phyloP scores from a whole-genome alignment of 2,888 invertebrate genomes.

The Drosophila emarginata region DNA sequence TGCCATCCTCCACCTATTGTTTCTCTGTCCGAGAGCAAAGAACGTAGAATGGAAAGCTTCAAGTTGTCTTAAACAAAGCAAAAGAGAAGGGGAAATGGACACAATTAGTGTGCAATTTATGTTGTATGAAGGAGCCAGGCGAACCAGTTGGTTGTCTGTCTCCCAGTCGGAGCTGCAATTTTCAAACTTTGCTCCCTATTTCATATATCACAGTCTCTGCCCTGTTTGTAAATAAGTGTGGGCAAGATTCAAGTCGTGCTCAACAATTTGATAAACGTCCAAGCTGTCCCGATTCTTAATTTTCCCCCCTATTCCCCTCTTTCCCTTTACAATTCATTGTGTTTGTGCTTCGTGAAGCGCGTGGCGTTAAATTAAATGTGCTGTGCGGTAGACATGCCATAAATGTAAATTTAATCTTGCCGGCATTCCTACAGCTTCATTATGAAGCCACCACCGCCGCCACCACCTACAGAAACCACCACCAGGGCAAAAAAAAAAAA shows the following conservation, averaged over 20 bases:
- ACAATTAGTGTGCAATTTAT: constrained; percentile 78
- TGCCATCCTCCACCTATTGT: not conserved
- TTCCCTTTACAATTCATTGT: constrained; percentile 1
- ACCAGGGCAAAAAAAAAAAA: constrained; percentile 9
- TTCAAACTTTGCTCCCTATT: constrained; percentile 37
- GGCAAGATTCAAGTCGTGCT: constrained; percentile 21
- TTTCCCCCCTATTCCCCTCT: not conserved
- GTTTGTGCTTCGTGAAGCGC: constrained; percentile 43
- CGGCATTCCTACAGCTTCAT: constrained; percentile 47
- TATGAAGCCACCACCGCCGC: constrained; percentile 37
- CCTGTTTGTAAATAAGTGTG: constrained; percentile 34
- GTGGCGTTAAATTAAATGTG: constrained; percentile 65
- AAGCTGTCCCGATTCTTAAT: constrained; percentile 20
- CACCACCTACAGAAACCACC: constrained; percentile 27
- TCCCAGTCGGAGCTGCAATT: constrained; percentile 58
- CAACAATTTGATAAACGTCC: constrained; percentile 48
- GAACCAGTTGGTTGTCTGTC: constrained; percentile 52
- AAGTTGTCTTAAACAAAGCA: constrained; percentile 29
- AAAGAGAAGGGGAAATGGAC: constrained; percentile 49
- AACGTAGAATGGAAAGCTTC: not conserved
- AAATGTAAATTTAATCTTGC: constrained; percentile 58
- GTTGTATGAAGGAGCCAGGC: constrained; percentile 49
- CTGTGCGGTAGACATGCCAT: constrained; percentile 44
- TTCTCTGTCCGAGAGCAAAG: constrained; percentile 7
- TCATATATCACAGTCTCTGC: constrained; percentile 18